Base-by-base conservation (phyloP, 2,797 vertebrate species). In the Yasuhikotakia modesta region DNA sequence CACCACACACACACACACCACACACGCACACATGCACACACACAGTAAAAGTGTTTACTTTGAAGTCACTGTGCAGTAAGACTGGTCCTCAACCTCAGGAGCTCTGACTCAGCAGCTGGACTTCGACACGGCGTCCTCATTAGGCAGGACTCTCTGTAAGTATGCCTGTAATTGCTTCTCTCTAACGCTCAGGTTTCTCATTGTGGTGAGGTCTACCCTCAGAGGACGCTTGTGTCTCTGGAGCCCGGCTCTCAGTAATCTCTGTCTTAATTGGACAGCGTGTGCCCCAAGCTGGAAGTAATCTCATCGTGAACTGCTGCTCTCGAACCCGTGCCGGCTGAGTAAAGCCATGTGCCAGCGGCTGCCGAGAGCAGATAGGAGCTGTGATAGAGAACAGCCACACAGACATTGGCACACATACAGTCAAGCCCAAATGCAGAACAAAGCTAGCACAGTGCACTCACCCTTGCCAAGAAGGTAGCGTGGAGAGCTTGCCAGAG, bases 241-340 rank as follows among this genome's bases (percentile, higher is more conserved):
- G 74, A 80, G 82, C 76, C 67, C 64, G 84, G 76, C 68, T 84
- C 78, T 81, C 78, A 81, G 78, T 82, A 84, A 84, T 81, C 82
- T 85, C 68, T 27, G 63, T 79, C 78, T 82, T 85, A 85, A 85
- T 85, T 85, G 82, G 76, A 66, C 79, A 81, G 66, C 72, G 24
- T 60, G 57, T 57, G 80, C 78, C 53, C 76, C 45, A 79, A 82
- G 78, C 78, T 63, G 69, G 17, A 39, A 85, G 78, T 82, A 82
- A 85, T 84, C 84, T 82, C 45, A 67, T 75, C 71, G 69, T 82
- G 83, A 85, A 83, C 83, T 83, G 76, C 74, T 78, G 82, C 77
- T 79, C 75, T 65, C 55, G 57, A 82, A 79, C 55, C 73, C 19
- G 24, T 61, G 66, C 21, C 64, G 75, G 80, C 79, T 73, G 66